Base-by-base conservation (phyloP, 2,888 invertebrate genomes). In the Caenorhabditis sulstoni region DNA sequence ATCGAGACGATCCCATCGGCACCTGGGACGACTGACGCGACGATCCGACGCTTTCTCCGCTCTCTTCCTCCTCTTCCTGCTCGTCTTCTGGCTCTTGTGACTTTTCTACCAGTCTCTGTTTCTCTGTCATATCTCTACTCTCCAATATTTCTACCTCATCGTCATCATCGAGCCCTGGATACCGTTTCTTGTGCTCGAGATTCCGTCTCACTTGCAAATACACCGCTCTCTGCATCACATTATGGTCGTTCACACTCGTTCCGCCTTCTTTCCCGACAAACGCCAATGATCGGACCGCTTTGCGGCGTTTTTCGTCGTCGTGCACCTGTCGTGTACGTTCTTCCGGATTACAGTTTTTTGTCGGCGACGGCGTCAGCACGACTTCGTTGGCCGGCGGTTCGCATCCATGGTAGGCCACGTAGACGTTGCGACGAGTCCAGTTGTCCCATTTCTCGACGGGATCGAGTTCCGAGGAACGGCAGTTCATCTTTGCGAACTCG, bases 351-450 rank as follows among this genome's bases (percentile, higher is more conserved):
- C 55, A 55, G 18, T 52, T 58, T 29, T 79, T 79, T 14, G 68
- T 68, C 1, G 79, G 79, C 35, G 79, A 74, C 35, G 79, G 79
- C 5, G 79, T 79, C 29, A 74, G 44, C 1, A 79, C 58, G 5
- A 79, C 49, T 22, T 79, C 79, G 37, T 79, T 70, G 14, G 62
- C 67, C 1, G 83, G 83, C 3, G 81, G 79, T 18, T 82, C 81
- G 47, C 83, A 84, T 16, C 83, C 83, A 45, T 84, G 81, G 67
- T 84, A 84, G 0, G 83, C 85, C 11, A 81, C 77, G 22, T 81
- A 83, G 39, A 85, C 82, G 44, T 85, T 83, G 18, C 79, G 52
- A 29, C 83, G 71, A 2, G 83, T 80, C 85, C 85, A 85, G 11
- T 77, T 71, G 7, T 79, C 74, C 85, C 85, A 85, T 7, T 59